Percentiles rank a stretch among this genome's conserved stretches.
phyloP scores from a whole-genome alignment of 2,888 invertebrate species.

The Tuta absoluta region DNA sequence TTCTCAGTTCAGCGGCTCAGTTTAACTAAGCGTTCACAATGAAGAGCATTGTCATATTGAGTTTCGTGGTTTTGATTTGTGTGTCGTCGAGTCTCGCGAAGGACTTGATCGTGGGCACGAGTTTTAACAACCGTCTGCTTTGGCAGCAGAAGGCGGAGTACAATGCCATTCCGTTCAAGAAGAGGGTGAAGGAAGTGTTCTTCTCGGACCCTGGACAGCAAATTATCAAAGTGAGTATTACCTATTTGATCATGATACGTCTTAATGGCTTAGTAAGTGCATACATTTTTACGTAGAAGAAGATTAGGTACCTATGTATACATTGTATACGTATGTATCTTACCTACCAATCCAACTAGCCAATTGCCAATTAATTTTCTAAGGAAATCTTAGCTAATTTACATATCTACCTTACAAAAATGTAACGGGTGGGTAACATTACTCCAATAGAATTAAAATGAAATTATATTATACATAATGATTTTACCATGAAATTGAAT shows the following conservation, averaged over 20 bases:
- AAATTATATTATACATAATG: no score
- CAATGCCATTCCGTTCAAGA: slow-evolving; percentile 69
- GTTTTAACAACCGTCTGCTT: slow-evolving; percentile 66
- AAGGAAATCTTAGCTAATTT: no score
- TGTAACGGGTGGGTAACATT: no score
- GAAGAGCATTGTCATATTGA: slow-evolving; percentile 49
- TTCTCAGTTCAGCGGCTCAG: neutral
- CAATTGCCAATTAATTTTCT: no score
- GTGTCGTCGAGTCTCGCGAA: slow-evolving; percentile 53
- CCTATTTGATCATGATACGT: no score
- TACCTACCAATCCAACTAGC: no score
- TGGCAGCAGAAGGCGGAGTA: slow-evolving; percentile 72
- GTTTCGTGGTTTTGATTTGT: slow-evolving; percentile 45
- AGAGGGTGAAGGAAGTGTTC: slow-evolving; percentile 74
- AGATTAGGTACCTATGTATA: neutral
- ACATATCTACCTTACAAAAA: no score
- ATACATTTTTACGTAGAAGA: neutral
- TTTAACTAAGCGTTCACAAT: slow-evolving; percentile 37
- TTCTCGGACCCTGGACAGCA: slow-evolving; percentile 71
- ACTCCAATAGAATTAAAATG: no score
- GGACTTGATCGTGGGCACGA: slow-evolving; percentile 72
- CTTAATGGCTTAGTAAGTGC: no score
- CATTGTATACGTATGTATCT: no score
- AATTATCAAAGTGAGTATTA: slow-evolving; percentile 65
- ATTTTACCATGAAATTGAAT: no score